Conservation (phyloP, 2,888 invertebrate genomes). For the Coecobrya sp. region DNA sequence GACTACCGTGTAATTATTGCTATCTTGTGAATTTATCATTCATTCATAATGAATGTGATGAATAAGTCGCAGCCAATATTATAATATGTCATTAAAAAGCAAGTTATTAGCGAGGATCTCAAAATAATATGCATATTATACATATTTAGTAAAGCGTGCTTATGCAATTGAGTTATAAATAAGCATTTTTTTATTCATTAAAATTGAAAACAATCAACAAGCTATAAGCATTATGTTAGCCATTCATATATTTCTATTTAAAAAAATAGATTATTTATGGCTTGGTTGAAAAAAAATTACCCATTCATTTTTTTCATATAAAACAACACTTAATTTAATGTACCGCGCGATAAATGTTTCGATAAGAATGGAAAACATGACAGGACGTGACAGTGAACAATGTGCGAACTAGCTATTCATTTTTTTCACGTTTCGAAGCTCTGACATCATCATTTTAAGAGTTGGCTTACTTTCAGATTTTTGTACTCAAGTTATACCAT, state of each 20-base stretch:
- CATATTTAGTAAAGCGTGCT: too few relatives aligned
- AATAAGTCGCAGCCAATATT: background rate
- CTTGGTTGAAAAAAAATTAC: background rate
- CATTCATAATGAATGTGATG: background rate
- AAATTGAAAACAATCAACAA: background rate
- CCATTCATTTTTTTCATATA: background rate
- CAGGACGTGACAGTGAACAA: slow-evolving; percentile 23
- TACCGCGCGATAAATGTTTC: background rate
- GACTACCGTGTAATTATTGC: background rate
- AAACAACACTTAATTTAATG: background rate
- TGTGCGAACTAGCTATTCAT: slow-evolving; percentile 23
- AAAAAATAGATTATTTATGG: background rate
- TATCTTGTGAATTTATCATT: background rate
- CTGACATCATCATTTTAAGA: slow-evolving; percentile 12
- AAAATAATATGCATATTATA: too few relatives aligned
- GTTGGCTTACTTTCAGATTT: background rate
- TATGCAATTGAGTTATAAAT: background rate
- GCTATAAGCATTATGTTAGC: background rate
- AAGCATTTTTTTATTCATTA: background rate
- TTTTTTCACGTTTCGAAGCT: background rate
- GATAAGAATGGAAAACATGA: background rate
- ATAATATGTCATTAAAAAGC: background rate
- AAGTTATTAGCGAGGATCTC: too few relatives aligned
- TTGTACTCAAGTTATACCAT: background rate
- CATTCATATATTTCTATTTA: background rate